Base-by-base conservation (phyloP, 2,797 vertebrate species). In the Crypturellus tataupa region DNA sequence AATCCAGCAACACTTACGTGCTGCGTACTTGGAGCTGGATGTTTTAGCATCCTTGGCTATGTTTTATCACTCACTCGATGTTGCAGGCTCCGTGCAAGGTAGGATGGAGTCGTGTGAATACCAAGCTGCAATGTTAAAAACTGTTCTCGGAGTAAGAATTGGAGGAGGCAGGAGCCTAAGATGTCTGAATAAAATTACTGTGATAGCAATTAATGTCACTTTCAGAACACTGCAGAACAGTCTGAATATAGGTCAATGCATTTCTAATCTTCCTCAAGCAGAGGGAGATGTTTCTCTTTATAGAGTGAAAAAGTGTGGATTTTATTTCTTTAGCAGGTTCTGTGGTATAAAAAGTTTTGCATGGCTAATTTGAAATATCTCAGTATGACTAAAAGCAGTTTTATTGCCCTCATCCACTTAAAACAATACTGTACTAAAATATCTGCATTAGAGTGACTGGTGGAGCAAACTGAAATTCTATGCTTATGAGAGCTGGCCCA, bases 261-360 rank as follows among this genome's bases (percentile, higher is more conserved):
- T 17, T 35, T 6, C 19, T 35, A 8, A 11, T 25, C 6, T 37
- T 37, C 2, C 3, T 62, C 44, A 40, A 60, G 58, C 16, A 15
- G 14, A 0, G 0, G 2, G 15, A 68, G 59, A 31, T 55, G 15
- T 18, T 55, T 55, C 40, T 1, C 4, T 6, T 16, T 2, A 9
- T 0, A 0, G 14, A 8, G 3, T 78, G 40, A 31, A 53, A 79
- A 81, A 5, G 9, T 56, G 29, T 24, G 39, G 53, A 35, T 39
- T 46, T 29, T 40, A 8, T 68, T 86, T 6, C 11, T 6, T 15
- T 11, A 68, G 9, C 10, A 68, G 19, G 47, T 68, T 10, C 31
- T 53, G 33, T 51, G 62, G 19, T 5, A 16, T 63, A 29, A 71
- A 58, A 46, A 47, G 63, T 25, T 73, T 64, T 39, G 24, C 12